phyloP scores from a whole-genome alignment of 2,797 vertebrate genomes.

The Furcifer pardalis region DNA sequence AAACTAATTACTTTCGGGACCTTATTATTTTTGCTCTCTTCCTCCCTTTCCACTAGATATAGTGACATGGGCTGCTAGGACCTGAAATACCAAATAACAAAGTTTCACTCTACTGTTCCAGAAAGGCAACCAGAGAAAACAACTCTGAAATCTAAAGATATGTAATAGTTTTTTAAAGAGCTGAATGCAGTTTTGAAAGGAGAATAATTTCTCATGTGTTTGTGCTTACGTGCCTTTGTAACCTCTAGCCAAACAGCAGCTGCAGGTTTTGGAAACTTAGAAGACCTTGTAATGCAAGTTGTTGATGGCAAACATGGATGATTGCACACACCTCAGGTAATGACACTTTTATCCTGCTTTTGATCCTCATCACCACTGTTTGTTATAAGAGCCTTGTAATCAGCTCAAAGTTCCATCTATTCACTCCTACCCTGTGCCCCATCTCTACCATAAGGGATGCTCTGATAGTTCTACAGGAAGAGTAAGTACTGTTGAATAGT shows the following conservation, averaged over 20 bases:
- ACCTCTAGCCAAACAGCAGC: not conserved
- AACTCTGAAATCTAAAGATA: not conserved
- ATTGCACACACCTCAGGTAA: not conserved
- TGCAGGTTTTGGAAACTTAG: not conserved
- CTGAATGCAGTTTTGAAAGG: not conserved
- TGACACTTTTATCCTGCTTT: not conserved
- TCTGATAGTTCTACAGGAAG: slow-evolving; percentile 17
- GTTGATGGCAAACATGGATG: not conserved
- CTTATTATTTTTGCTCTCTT: no score
- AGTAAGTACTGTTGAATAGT: slow-evolving; percentile 39
- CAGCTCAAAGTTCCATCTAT: not conserved
- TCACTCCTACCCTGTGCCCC: not conserved
- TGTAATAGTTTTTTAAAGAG: not conserved
- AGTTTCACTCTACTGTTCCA: not conserved
- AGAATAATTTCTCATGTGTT: not conserved
- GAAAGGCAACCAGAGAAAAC: not conserved
- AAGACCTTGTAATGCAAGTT: not conserved
- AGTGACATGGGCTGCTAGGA: no score
- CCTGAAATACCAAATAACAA: not conserved
- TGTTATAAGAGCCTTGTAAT: slow-evolving; percentile 13
- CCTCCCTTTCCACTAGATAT: no score
- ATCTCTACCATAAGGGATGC: not conserved
- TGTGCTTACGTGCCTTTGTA: not conserved
- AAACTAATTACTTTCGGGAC: no score
- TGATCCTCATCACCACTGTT: not conserved